These are phyloP conservation scores for Eulithis prunata DNA, from an alignment of 2,888 invertebrate genomes.

Conservation along the genomic window DNA sequence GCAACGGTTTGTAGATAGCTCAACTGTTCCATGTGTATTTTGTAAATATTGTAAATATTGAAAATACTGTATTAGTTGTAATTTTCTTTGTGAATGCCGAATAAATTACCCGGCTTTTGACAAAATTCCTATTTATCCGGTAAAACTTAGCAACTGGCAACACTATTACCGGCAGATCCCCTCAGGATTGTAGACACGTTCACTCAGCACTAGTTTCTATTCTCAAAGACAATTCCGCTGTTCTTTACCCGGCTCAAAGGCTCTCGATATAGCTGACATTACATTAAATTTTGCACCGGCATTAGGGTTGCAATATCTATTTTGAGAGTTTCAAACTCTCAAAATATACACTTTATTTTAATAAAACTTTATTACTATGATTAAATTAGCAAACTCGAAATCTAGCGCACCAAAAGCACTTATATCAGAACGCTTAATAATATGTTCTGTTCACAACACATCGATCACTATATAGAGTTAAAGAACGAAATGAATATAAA, in stretches of 20 bases:
- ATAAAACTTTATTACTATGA: not conserved
- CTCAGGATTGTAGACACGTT: slow-evolving; percentile 69
- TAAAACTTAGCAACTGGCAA: not conserved
- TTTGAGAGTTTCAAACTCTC: slow-evolving; percentile 6
- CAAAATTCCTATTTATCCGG: slow-evolving; percentile 8
- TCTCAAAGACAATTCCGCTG: slow-evolving; percentile 73
- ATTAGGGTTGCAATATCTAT: not conserved
- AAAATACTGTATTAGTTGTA: too few species aligned
- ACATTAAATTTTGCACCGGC: slow-evolving; percentile 57
- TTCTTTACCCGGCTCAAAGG: slow-evolving; percentile 61
- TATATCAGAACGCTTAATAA: too few species aligned
- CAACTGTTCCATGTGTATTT: too few species aligned
- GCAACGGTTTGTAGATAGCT: too few species aligned
- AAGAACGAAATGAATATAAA: too few species aligned
- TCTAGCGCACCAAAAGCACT: too few species aligned
- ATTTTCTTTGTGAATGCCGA: too few species aligned
- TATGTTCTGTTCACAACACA: too few species aligned
- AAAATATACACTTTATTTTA: not conserved
- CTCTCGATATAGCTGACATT: slow-evolving; percentile 62
- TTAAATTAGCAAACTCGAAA: too few species aligned
- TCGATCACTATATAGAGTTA: too few species aligned
- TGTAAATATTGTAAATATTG: too few species aligned
- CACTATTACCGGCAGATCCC: slow-evolving; percentile 58
- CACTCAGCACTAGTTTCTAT: slow-evolving; percentile 70
- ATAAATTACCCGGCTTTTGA: too few species aligned